phyloP scores from a whole-genome alignment of 1,140 invertebrate species.

The Drosophila quadrilineata region DNA sequence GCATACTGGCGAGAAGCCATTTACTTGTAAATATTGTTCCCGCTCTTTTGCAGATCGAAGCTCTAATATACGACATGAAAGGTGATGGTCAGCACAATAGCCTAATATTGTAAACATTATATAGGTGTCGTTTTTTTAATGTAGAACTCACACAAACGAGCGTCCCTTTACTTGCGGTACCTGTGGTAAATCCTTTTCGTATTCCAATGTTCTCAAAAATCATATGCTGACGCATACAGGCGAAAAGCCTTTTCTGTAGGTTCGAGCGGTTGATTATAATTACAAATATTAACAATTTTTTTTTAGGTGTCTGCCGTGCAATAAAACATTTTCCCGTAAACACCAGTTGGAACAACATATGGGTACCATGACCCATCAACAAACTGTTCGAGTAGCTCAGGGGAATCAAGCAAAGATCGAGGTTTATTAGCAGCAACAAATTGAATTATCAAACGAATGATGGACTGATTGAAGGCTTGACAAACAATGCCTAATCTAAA shows the following conservation, averaged over 20 bases:
- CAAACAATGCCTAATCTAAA: constrained; percentile 14
- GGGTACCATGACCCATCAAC: constrained; percentile 75
- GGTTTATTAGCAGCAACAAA: constrained; percentile 66
- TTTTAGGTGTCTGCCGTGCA: constrained; percentile 70
- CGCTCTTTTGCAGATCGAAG: constrained; percentile 86
- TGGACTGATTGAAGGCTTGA: too few relatives aligned
- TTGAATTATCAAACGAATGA: too few relatives aligned
- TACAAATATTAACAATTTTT: not conserved
- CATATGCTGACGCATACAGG: constrained; percentile 83
- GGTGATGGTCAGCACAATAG: constrained; percentile 49
- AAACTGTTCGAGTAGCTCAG: constrained; percentile 59
- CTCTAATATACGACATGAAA: constrained; percentile 84
- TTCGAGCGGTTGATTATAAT: not conserved
- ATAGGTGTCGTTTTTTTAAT: constrained; percentile 1
- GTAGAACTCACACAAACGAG: constrained; percentile 87
- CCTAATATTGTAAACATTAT: not conserved
- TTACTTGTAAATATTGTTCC: constrained; percentile 87
- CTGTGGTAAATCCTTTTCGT: constrained; percentile 88
- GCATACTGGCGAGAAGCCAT: constrained; percentile 82
- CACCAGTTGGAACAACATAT: constrained; percentile 76
- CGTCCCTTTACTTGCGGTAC: constrained; percentile 86
- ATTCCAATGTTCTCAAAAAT: constrained; percentile 85
- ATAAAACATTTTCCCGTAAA: constrained; percentile 78
- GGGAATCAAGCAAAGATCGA: constrained; percentile 39
- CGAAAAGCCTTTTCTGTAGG: constrained; percentile 77